These are phyloP conservation scores for Dolichomitus sp. DNA, from an alignment of 2,888 invertebrate species.

Conservation along the genomic window DNA sequence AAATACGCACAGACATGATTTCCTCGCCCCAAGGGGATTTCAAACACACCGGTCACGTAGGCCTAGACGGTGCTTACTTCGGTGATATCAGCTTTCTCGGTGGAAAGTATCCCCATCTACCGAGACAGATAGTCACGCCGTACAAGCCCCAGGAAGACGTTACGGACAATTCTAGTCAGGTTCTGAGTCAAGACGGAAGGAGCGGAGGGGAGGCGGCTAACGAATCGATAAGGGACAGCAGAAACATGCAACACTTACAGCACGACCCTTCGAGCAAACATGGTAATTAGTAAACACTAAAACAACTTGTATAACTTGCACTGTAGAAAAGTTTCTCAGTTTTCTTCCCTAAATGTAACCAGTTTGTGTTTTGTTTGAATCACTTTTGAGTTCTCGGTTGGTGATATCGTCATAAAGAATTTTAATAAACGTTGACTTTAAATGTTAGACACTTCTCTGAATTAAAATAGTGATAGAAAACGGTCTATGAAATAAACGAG, in stretches of 20 bases:
- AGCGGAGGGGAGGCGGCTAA: conserved; percentile 71
- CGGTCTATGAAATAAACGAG: no score
- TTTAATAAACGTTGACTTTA: no score
- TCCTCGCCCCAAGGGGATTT: conserved; percentile 98
- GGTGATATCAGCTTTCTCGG: conserved; percentile 95
- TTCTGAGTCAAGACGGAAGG: conserved; percentile 77
- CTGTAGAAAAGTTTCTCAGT: background rate
- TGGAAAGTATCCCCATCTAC: conserved; percentile 92
- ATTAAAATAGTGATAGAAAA: no score
- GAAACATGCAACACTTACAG: conserved; percentile 77
- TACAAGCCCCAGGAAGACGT: conserved; percentile 95
- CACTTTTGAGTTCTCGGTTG: background rate
- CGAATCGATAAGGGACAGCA: conserved; percentile 78
- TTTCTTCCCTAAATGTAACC: background rate
- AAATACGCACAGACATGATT: conserved; percentile 96
- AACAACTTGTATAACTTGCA: background rate
- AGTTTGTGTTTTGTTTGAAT: background rate
- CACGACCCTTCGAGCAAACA: conserved; percentile 81
- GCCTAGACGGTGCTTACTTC: conserved; percentile 98
- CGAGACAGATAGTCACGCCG: conserved; percentile 95
- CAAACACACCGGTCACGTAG: conserved; percentile 98
- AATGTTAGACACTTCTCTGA: no score
- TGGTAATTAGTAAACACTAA: conserved; percentile 70
- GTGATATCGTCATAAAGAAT: no score
- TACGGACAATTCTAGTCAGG: conserved; percentile 84